Base-by-base conservation (phyloP, 2,888 invertebrate genomes). In the Lottia gigantea region DNA sequence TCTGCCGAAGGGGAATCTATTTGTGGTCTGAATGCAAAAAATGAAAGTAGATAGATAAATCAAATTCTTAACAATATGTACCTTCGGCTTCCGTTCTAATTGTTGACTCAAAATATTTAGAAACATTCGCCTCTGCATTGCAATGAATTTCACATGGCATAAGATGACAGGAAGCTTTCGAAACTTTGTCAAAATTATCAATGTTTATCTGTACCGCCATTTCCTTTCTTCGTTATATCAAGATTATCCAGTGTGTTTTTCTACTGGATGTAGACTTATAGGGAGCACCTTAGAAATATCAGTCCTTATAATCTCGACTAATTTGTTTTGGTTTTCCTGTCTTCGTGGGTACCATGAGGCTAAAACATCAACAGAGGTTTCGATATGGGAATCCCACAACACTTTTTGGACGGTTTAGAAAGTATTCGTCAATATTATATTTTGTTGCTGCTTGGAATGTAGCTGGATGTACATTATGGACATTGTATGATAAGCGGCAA, bases 61-160 rank as follows among this genome's bases (percentile, higher is more conserved):
- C 1, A 8, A 8, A 40, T 31, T 31, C 31, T 31, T 6, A 65
- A 64, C n/a, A 26, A 1, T 45, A 62, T 63, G 70, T 71, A 74
- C 77, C 69, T 4, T 70, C 65, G 12, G 69, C 66, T 45, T 74
- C 68, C 55, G 67, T 62, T 68, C 74, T 68, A 2, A 82, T 70
- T 3, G 76, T 71, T 25, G 79, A 68, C 25, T 77, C 72, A 67
- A 83, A 82, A 66, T 78, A 83, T 23, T 76, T 70, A n/a, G 67
- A 64, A 2, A 81, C 79, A 69, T 81, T 81, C 47, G 82, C 82
- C 47, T 76, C 71, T 14, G 80, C 82, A 49, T 80, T 72, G 68
- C 76, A 72, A 23, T 80, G 74, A 26, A 83, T 78, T 31, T 80
- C 76, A 71, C 79, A 82, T 0, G 83, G 82, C 26, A 82, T 69